phyloP scores from a whole-genome alignment of 30 jellyfish, hydroid and myxozoan genomes.

The Cassiopea xamachana region DNA sequence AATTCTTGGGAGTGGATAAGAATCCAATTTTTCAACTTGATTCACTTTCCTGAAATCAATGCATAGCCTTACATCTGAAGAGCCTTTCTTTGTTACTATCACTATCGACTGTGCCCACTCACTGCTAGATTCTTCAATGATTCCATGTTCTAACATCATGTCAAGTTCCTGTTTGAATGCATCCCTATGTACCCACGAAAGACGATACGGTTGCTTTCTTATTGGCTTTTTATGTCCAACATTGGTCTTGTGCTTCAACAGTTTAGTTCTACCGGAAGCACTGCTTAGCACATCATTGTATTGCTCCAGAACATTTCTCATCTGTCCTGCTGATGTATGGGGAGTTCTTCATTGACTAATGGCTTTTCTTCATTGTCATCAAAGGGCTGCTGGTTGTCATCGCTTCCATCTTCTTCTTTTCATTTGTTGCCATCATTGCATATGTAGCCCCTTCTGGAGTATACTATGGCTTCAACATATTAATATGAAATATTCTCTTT shows the following conservation, averaged over 20 bases:
- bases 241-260: not conserved
- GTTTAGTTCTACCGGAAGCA: not conserved
- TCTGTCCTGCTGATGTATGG: not conserved
- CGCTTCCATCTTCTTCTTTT: not conserved
- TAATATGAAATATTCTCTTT: not conserved
- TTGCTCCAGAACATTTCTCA: not conserved
- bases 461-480: conserved; percentile 14
- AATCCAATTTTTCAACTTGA: not conserved
- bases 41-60: not conserved
- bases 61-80: not conserved
- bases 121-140: not conserved
- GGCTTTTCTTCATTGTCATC: not conserved
- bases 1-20: not conserved
- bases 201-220: not conserved
- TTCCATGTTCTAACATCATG: not conserved
- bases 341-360: not conserved
- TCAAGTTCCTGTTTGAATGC: not conserved
- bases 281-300: not conserved
- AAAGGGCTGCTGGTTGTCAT: not conserved
- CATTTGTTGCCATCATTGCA: not conserved
- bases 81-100: not conserved
- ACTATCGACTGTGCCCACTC: not conserved
- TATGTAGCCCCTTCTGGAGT: not conserved
- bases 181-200: not conserved
- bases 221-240: not conserved